Base-by-base conservation (phyloP, 2,797 vertebrate species). In the Siniperca undulata region DNA sequence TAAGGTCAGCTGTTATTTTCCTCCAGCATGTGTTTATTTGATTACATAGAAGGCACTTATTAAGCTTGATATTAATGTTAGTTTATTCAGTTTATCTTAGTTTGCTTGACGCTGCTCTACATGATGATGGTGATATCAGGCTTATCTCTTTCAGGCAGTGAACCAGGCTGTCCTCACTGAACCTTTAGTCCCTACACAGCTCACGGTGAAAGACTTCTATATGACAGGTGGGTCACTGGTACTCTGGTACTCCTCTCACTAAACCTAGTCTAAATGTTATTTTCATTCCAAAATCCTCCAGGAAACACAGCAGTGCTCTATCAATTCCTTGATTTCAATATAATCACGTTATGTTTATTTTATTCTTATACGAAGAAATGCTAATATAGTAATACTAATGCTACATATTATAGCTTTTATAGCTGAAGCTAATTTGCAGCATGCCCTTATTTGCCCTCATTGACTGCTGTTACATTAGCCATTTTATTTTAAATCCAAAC, bases 131-230 rank as follows among this genome's bases (percentile, higher is more conserved):
- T 70, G 48, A 52, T 68, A 36, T 72, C 40, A 86, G 68, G 1
- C 17, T 89, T 76, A 85, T 92, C 62, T 87, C 44, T 93, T 88
- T 85, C 90, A 98, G 97, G 87, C 96, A 80, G 96, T 95, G 74
- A 96, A 97, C 84, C 96, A 97, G 78, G 91, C 95, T 69, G 85
- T 97, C 82, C 95, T 97, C 78, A 86, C 89, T 84, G 95, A 96
- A 85, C 96, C 97, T 58, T 95, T 98, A 91, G 92, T 96, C 86
- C 96, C 97, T 84, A 95, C 96, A 85, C 97, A 97, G 90, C 95
- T 97, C 80, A 97, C 97, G 79, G 95, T 97, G 88, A 97, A 95
- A 92, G 97, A 98, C 92, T 98, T 98, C 78, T 98, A 97, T 81
- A 97, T 97, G 97, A 98, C 97, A 95, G 97, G 97, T 97, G 92